phyloP scores from a whole-genome alignment of 2,888 invertebrate genomes.

The Spilosoma lubricipeda region DNA sequence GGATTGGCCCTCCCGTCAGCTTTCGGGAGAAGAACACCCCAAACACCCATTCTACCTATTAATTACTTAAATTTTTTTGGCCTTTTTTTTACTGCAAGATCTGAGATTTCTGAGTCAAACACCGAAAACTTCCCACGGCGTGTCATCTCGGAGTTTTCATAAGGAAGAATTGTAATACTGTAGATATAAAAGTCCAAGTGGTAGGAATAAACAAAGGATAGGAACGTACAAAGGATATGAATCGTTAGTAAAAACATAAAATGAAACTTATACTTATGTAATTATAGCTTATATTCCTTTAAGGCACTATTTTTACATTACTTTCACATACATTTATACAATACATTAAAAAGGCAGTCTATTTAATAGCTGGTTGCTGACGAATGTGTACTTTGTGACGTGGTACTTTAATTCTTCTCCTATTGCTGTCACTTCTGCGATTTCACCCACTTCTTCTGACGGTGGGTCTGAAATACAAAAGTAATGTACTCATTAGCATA shows the following conservation, averaged over 20 bases:
- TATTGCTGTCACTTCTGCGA: conserved; percentile 71
- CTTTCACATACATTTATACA: conserved; percentile 13
- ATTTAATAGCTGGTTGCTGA: conserved; percentile 68
- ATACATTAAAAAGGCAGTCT: conserved; percentile 54
- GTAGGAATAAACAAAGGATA: too few species aligned
- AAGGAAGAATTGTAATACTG: not conserved
- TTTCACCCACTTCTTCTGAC: conserved; percentile 72
- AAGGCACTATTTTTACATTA: conserved; percentile 28
- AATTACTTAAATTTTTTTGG: too few species aligned
- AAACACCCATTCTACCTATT: too few species aligned
- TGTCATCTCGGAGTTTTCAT: too few species aligned
- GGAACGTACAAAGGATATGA: not conserved
- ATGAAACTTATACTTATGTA: not conserved
- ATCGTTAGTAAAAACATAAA: not conserved
- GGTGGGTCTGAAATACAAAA: conserved; percentile 62
- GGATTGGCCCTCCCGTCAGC: too few species aligned
- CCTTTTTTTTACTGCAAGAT: too few species aligned
- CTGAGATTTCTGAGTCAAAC: too few species aligned
- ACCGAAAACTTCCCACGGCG: not conserved
- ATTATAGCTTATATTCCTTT: conserved; percentile 9
- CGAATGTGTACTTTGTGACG: conserved; percentile 70
- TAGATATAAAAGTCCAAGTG: too few species aligned
- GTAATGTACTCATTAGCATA: not conserved
- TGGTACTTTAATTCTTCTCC: conserved; percentile 76
- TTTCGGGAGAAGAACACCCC: too few species aligned